Base-by-base conservation (phyloP, 2,113 vertebrate species). In the Anser cygnoides region DNA sequence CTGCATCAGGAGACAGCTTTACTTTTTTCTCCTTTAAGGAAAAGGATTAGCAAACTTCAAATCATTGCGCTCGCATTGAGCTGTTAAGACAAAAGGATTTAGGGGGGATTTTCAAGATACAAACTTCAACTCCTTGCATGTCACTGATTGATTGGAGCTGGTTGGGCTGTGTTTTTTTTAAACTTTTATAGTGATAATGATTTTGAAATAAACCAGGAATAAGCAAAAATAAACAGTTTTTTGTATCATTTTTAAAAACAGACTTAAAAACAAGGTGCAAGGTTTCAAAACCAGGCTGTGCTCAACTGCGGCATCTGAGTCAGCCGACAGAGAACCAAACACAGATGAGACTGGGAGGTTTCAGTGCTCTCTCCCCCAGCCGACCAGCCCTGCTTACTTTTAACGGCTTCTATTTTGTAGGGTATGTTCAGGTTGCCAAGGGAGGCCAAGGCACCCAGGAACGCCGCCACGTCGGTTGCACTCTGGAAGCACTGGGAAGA, bases 41-140 rank as follows among this genome's bases (percentile, higher is more conserved):
- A 97, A 97, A 97, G 98, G 99, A 99, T 99, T 99, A 99, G 98
- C 98, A 97, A 99, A 99, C 99, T 99, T 99, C 99, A 99, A 99
- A 99, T 99, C 99, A 97, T 97, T 98, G 99, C 98, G 96, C 98
- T 98, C 83, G 97, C 98, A 98, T 98, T 98, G 99, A 99, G 99
- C 99, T 98, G 99, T 98, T 99, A 99, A 99, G 99, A 99, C 99
- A 98, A 98, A 96, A 98, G 99, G 99, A 99, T 99, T 99, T 99
- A 99, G 97, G 98, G 97, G 98, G 99, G 99, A 99, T 99, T 99
- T 99, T 98, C 98, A 90, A 99, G 99, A 99, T 99, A 99, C 99
- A 99, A 99, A 99, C 99, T 99, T 98, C 99, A 99, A 98, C 99
- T 99, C 99, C 98, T 99, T 98, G 98, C 98, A 98, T 99, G 98